These are phyloP conservation scores for Philopotamus ludificatus DNA, from an alignment of 1,140 invertebrate genomes.

Conservation along the genomic window DNA sequence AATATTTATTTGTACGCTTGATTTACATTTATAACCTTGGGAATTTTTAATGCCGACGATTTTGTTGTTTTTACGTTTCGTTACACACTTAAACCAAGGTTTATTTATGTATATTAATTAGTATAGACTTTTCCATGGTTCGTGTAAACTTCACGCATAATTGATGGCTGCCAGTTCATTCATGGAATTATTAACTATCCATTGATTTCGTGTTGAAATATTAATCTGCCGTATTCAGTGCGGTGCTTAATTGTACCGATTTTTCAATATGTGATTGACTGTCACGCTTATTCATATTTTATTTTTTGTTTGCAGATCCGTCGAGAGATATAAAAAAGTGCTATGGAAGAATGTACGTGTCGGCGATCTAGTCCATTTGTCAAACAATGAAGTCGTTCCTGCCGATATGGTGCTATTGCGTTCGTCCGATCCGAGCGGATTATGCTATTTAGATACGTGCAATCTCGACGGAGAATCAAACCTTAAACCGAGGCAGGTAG, in stretches of 20 bases:
- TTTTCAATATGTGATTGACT: neutral
- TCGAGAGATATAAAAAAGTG: constrained; percentile 78
- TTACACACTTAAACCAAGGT: neutral
- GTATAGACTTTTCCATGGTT: neutral
- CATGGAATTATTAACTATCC: constrained; percentile 13
- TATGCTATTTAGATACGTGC: constrained; percentile 96
- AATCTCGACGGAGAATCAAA: constrained; percentile 99
- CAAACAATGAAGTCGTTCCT: constrained; percentile 94
- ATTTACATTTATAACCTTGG: neutral
- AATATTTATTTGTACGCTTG: neutral
- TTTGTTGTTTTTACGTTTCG: neutral
- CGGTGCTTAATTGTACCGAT: neutral
- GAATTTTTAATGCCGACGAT: neutral
- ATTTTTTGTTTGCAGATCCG: constrained; percentile 63
- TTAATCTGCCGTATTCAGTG: neutral
- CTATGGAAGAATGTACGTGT: constrained; percentile 90
- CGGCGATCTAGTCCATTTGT: constrained; percentile 93
- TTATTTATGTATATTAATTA: neutral
- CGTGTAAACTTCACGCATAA: constrained; percentile 2
- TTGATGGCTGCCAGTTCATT: constrained; percentile 21
- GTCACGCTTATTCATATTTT: constrained; percentile 33
- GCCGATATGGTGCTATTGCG: constrained; percentile 90
- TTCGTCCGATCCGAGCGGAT: constrained; percentile 88
- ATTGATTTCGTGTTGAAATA: constrained; percentile 15
- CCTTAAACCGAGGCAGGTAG: constrained; percentile 91